Evolutionary conservation across 2,113 vertebrate species (phyloP), one percentile per base, ranked within the genome.

Genomic region (Pseudonaja textilis): DNA sequence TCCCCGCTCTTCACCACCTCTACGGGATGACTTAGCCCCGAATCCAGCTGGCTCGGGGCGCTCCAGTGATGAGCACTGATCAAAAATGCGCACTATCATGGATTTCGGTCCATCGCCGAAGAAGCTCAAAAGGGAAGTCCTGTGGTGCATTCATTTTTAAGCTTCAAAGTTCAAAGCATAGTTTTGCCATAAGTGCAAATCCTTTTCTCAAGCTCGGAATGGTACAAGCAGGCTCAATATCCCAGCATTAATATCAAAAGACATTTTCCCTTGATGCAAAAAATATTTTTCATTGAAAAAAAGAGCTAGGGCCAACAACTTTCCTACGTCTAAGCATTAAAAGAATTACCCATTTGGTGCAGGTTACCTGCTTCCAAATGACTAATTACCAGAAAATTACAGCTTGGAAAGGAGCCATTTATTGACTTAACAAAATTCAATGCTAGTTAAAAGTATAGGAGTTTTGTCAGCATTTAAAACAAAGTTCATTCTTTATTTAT

Each of bases 341-440:
- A 92, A 89, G 52, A 94, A 88, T 56, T 64, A 25, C 4, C 86
- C 39, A 52, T 5, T n/a, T 92, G 56, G 91, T 26, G 42, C 87
- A 88, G 26, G 64, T 88, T 92, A 57, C 47, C 59, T 92, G 0
- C 34, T 39, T 11, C 74, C 11, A 61, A 29, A 90, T 92, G 90
- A 18, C 16, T 85, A 55, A 92, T 87, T 89, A 69, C 42, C 42
- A 93, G 56, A 34, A 93, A 93, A 92, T 47, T 47, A 85, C 56
- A 85, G 8, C 6, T 95, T 92, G n/a, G 85, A 90, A 69, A 23
- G 88, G 87, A 92, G 45, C 22, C 11, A 3, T 39, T 0, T 57
- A 42, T 87, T 90, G 57, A 54, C 16, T 59, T n/a, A 90, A 61
- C 81, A 93, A 18, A 10, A 57, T 92, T 81, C 52, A 89, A 8